Percentiles rank a stretch among this genome's conserved stretches.
Conservation (phyloP, 1,140 invertebrate genomes). For the Caligus rogercresseyi region DNA sequence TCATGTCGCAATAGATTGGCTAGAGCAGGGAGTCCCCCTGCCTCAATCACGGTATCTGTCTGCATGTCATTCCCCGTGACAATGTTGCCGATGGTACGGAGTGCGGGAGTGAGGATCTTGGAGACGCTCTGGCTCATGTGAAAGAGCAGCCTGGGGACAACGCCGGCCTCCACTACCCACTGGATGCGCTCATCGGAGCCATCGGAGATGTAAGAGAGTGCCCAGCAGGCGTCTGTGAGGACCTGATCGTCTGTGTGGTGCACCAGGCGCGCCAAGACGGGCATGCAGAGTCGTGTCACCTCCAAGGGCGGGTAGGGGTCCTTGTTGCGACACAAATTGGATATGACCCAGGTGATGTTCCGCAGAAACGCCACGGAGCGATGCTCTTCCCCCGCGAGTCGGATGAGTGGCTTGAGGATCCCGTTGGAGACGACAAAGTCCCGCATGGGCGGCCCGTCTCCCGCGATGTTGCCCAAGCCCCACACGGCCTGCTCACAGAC, state of each 20-base stretch:
- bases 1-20: slow-evolving; percentile 49
- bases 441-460: slow-evolving; percentile 35
- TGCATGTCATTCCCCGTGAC: slow-evolving; percentile 47
- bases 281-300: slow-evolving; percentile 55
- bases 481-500: slow-evolving; percentile 92
- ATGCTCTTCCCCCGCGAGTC: slow-evolving; percentile 39
- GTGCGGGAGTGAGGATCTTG: slow-evolving; percentile 65
- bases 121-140: slow-evolving; percentile 49
- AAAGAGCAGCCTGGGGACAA: slow-evolving; percentile 51
- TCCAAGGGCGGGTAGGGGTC: slow-evolving; percentile 63
- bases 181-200: slow-evolving; percentile 83
- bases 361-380: slow-evolving; percentile 32
- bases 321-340: slow-evolving; percentile 80
- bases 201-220: slow-evolving; percentile 85
- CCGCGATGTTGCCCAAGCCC: slow-evolving; percentile 91
- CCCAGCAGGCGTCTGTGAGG: slow-evolving; percentile 82
- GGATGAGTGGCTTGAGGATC: slow-evolving; percentile 45
- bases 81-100: slow-evolving; percentile 50
- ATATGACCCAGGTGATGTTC: slow-evolving; percentile 73
- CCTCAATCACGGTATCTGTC: slow-evolving; percentile 73
- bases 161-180: slow-evolving; percentile 49
- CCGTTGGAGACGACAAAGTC: slow-evolving; percentile 50
- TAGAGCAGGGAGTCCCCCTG: slow-evolving; percentile 53
- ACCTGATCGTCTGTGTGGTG: slow-evolving; percentile 52
- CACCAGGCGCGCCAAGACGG: slow-evolving; percentile 57